Evolutionary conservation across 2,113 vertebrate species (phyloP).

Genomic region (Hemiscyllium ocellatum): DNA sequence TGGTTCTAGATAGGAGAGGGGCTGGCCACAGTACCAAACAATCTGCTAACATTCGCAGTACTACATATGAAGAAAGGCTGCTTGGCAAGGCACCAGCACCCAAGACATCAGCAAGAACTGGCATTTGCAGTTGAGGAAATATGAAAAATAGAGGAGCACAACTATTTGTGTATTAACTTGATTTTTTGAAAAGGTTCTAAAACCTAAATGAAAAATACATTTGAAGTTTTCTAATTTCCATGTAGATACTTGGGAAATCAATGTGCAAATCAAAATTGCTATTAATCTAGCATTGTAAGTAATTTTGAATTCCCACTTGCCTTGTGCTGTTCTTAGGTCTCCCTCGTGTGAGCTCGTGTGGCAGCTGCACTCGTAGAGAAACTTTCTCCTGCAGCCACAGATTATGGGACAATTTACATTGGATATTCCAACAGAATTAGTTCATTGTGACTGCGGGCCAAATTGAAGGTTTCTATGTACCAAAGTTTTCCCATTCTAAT

Average conservation of each 20-base stretch:
- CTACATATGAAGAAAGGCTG: background rate
- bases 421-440: no score
- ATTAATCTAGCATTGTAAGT: background rate
- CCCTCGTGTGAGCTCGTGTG: background rate
- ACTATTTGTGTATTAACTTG: background rate
- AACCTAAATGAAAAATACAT: background rate
- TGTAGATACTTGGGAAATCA: background rate
- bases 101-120: background rate
- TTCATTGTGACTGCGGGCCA: background rate
- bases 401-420: background rate
- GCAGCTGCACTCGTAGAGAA: background rate
- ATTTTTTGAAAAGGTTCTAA: background rate
- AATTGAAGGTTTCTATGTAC: background rate
- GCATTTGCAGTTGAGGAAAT: background rate
- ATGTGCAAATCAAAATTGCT: background rate
- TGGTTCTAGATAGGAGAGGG: no score
- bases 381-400: background rate
- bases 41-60: background rate
- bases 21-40: background rate
- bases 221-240: background rate
- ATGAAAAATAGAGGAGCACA: background rate
- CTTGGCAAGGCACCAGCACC: background rate
- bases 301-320: background rate
- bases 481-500: background rate
- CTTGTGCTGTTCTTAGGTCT: background rate